Evolutionary conservation across 1,140 invertebrate species (phyloP).

Genomic region (Holotrichia oblita): DNA sequence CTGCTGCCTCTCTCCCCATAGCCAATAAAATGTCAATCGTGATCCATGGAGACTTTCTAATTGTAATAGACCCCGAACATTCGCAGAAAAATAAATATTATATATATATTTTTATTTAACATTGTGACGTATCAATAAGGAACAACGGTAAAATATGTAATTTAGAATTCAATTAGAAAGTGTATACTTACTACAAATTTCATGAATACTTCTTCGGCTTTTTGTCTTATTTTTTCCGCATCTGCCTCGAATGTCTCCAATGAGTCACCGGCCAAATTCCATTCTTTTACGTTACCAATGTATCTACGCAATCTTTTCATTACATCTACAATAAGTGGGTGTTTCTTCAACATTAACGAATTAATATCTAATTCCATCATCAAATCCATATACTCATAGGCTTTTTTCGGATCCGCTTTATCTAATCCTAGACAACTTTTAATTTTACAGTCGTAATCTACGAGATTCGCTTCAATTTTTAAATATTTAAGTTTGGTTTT

Average conservation of each 20-base stretch:
- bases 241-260: constrained; percentile 70
- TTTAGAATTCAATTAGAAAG: too few relatives aligned
- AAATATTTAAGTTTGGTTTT: constrained; percentile 48
- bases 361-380: constrained; percentile 75
- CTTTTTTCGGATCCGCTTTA: constrained; percentile 60
- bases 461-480: constrained; percentile 53
- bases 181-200: constrained; percentile 68
- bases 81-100: too few relatives aligned
- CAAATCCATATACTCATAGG: constrained; percentile 65
- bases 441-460: constrained; percentile 54
- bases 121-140: too few relatives aligned
- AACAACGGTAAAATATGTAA: too few relatives aligned
- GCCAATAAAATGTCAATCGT: too few relatives aligned
- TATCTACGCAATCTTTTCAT: constrained; percentile 71
- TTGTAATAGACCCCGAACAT: too few relatives aligned
- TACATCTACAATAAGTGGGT: constrained; percentile 83
- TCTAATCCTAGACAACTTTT: constrained; percentile 56
- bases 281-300: constrained; percentile 77
- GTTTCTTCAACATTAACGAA: constrained; percentile 84
- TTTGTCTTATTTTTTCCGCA: constrained; percentile 71
- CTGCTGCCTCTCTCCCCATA: too few relatives aligned
- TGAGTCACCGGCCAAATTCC: constrained; percentile 73
- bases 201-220: constrained; percentile 72
- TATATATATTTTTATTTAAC: too few relatives aligned
- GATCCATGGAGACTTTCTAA: too few relatives aligned